phyloP scores from a whole-genome alignment of 2,113 vertebrate genomes.

The Neomonachus schauinslandi region DNA sequence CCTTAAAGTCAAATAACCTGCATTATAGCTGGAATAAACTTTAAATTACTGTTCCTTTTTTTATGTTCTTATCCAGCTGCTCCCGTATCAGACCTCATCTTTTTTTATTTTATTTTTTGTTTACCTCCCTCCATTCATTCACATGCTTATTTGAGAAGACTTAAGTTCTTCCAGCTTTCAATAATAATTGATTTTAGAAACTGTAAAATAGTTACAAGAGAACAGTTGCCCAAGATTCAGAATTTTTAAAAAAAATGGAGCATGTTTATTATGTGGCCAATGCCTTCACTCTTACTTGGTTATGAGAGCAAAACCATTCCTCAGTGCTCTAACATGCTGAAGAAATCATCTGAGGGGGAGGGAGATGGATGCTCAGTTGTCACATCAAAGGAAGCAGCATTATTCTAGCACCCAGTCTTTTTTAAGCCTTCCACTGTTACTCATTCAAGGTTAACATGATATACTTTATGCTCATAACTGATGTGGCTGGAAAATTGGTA shows the following conservation, averaged over 20 bases:
- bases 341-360: slow-evolving; percentile 87
- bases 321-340: slow-evolving; percentile 90
- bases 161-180: slow-evolving; percentile 92
- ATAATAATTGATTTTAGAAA: slow-evolving; percentile 93
- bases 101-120: slow-evolving; percentile 89
- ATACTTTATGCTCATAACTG: slow-evolving; percentile 91
- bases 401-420: slow-evolving; percentile 88
- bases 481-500: slow-evolving; percentile 93
- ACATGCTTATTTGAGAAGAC: slow-evolving; percentile 93
- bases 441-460: slow-evolving; percentile 71
- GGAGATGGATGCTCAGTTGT: slow-evolving; percentile 86
- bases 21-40: slow-evolving; percentile 96
- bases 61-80: slow-evolving; percentile 91
- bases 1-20: slow-evolving; percentile 91
- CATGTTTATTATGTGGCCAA: slow-evolving; percentile 92
- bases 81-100: slow-evolving; percentile 92
- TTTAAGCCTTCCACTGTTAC: slow-evolving; percentile 46
- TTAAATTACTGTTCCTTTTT: slow-evolving; percentile 94
- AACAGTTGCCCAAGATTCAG: slow-evolving; percentile 91
- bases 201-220: slow-evolving; percentile 93
- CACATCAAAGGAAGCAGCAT: slow-evolving; percentile 86
- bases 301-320: slow-evolving; percentile 90
- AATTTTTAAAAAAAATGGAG: slow-evolving; percentile 90
- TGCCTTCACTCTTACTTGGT: slow-evolving; percentile 92
- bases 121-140: slow-evolving; percentile 92